Base-by-base conservation (phyloP, 92 coral and sea anemone genomes). In the Ricordea florida region DNA sequence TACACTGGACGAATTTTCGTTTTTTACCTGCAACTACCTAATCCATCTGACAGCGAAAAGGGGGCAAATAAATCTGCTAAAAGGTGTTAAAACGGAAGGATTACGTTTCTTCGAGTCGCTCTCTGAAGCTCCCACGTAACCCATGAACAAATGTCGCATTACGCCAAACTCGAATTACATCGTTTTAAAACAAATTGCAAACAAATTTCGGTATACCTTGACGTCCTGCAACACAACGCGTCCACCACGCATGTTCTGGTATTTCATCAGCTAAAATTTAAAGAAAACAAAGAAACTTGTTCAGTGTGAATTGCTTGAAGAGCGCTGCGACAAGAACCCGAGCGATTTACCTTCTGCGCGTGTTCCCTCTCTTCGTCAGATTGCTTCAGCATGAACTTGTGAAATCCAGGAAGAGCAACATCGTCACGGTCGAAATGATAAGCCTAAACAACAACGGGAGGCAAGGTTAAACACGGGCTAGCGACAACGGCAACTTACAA, bases 361-460 rank as follows among this genome's bases (percentile, higher is more conserved):
- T 94, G 98, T 57, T 86, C 98, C 31, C 97, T 87, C 42, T 94
- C 98, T 62, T 94, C 98, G 9, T 86, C 79, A 6, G 98, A 81
- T 47, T 75, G 83, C 57, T 87, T 74, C 78, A 85, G 66, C 86
- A 94, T 85, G 80, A 88, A 92, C 78, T 94, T 92, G 85, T 92
- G 93, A 62, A 88, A 85, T 26, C 98, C 98, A 1, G 70, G 64
- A 44, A 89, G 60, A 16, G 93, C 98, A 56, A 94, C 89, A 80
- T 94, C 98, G 66, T 94, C 98, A 57, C 98, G 98, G 62, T 94
- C 97, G 66, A 94, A 94, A 51, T 92, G 92, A 63, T 78, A 89
- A 51, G 98, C 97, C 97, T 91, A 40, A 32, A 27, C 45, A 66
- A 55, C 43, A 53, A 38, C 1, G 22, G 4, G 8, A 10, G n/a